Conservation (phyloP, 2,113 vertebrate species). For the Poicephalus gulielmi region DNA sequence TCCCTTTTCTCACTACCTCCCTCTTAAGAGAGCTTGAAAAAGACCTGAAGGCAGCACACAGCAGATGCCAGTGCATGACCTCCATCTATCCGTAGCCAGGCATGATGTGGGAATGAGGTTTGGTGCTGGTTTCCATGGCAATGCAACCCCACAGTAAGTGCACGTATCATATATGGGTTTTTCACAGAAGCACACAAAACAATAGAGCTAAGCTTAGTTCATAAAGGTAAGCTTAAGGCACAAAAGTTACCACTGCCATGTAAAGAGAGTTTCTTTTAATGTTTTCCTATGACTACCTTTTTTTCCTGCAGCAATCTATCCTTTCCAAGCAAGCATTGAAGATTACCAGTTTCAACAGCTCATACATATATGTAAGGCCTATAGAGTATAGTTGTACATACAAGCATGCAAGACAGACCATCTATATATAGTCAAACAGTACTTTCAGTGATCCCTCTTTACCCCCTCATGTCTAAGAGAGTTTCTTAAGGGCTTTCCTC, state of each 20-base stretch:
- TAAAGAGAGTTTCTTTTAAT: neutral
- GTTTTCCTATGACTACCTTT: neutral
- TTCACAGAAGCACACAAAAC: neutral
- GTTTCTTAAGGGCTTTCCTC: constrained; percentile 54
- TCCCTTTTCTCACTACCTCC: neutral
- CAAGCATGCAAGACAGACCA: neutral
- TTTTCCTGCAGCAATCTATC: neutral
- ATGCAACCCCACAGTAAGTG: constrained; percentile 21
- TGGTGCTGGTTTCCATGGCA: constrained; percentile 63
- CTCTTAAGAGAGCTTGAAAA: neutral
- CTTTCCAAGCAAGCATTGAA: neutral
- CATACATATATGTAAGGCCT: neutral
- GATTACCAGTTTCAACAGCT: neutral
- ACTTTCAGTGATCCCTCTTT: constrained; percentile 49
- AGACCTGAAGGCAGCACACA: neutral
- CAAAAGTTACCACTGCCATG: fast-evolving
- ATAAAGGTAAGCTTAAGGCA: neutral
- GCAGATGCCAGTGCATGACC: constrained; percentile 33
- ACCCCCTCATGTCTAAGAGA: constrained; percentile 44
- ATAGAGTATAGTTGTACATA: fast-evolving
- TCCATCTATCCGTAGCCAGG: neutral
- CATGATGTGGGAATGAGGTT: constrained; percentile 26
- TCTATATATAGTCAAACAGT: neutral
- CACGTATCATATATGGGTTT: neutral
- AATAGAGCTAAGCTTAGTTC: neutral